A percentile compares a stretch with the other conserved stretches of the same genome.
Evolutionary conservation across 2,797 vertebrate genomes (phyloP).

Genomic region (Staurois parvus): DNA sequence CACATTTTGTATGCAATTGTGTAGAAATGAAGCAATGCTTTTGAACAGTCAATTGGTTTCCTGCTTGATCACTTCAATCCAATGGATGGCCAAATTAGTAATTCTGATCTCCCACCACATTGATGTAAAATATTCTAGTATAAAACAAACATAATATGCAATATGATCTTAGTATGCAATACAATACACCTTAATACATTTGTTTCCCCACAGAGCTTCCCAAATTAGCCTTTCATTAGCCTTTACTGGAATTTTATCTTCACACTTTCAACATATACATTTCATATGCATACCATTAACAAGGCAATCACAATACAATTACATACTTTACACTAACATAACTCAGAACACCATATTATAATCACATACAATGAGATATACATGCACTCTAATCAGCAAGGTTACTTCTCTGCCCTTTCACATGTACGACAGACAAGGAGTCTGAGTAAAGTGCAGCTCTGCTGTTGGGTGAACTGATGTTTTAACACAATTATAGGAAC

Average conservation of each 20-base stretch:
- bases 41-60: no score
- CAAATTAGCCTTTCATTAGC: not conserved
- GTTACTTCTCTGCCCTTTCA: not conserved
- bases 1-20: no score
- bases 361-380: not conserved
- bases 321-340: not conserved
- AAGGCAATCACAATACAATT: not conserved
- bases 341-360: not conserved
- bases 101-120: not conserved
- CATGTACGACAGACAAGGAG: not conserved
- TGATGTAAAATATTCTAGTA: not conserved
- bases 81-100: not conserved
- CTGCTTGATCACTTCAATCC: not conserved
- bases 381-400: not conserved
- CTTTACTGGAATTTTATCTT: not conserved
- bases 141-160: not conserved
- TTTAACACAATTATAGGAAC: no score
- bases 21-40: no score
- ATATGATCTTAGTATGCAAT: not conserved
- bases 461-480: not conserved
- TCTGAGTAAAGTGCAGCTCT: not conserved
- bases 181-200: not conserved
- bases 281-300: not conserved
- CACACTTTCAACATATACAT: not conserved
- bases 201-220: not conserved